Conservation (phyloP, 1,140 invertebrate species). For the Trachymyrmex cornetzi region DNA sequence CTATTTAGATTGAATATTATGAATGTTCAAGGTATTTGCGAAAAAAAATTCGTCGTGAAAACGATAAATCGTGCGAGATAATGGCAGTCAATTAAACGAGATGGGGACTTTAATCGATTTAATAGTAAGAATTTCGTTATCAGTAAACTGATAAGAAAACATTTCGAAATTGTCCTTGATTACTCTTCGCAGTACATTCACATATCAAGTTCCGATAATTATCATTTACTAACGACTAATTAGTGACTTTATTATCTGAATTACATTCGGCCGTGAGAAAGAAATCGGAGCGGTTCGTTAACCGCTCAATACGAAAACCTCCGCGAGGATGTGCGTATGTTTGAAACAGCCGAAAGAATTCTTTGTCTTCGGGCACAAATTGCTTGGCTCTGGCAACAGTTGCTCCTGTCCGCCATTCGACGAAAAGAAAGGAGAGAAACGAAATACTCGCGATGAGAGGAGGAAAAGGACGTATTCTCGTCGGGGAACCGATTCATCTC, state of each 20-base stretch:
- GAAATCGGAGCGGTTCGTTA: constrained; percentile 66
- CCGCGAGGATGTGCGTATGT: neutral
- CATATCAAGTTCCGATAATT: constrained; percentile 6
- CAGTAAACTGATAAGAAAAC: neutral
- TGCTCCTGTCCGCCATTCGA: constrained; percentile 63
- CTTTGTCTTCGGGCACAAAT: constrained; percentile 73
- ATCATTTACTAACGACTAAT: constrained; percentile 11
- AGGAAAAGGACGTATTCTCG: constrained; percentile 65
- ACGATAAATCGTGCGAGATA: constrained; percentile 4
- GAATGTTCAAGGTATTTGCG: constrained; percentile 26
- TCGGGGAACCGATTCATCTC: constrained; percentile 75
- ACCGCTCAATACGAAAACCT: constrained; percentile 60
- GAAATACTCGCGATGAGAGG: neutral
- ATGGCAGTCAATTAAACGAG: neutral
- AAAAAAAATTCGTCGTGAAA: neutral
- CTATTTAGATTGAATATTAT: neutral
- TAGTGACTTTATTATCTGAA: neutral
- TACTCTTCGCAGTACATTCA: neutral
- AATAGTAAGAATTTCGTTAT: constrained; percentile 1
- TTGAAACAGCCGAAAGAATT: constrained; percentile 64
- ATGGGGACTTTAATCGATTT: neutral
- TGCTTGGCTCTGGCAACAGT: constrained; percentile 56
- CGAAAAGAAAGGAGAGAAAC: constrained; percentile 42
- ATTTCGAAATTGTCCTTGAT: neutral
- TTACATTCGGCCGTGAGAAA: neutral